Evolutionary conservation across 2,113 vertebrate species (phyloP).

Genomic region (Scolopax mira): DNA sequence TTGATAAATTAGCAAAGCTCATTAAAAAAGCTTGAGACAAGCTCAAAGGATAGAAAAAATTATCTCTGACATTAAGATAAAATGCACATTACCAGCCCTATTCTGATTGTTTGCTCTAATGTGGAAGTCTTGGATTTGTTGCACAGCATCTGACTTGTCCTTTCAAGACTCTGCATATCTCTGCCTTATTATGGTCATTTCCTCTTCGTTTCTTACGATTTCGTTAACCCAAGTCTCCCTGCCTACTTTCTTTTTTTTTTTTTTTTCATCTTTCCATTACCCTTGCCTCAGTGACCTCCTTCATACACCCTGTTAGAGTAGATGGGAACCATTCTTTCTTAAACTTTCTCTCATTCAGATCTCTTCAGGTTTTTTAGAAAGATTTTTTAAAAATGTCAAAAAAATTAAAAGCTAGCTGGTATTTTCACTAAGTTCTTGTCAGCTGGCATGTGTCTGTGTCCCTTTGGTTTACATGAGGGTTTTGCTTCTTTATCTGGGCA

Average conservation of each 20-base stretch:
- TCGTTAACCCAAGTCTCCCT: neutral
- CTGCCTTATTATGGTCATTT: conserved; percentile 35
- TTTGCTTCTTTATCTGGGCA: neutral
- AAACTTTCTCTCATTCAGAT: neutral
- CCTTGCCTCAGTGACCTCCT: neutral
- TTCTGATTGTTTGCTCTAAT: conserved; percentile 9
- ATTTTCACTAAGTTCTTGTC: neutral
- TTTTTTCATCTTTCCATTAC: neutral
- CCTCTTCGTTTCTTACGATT: neutral
- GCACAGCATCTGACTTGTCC: neutral
- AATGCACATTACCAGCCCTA: neutral
- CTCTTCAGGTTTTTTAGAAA: neutral
- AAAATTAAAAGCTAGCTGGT: neutral
- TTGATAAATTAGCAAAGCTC: conserved; percentile 20
- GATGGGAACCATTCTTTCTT: neutral
- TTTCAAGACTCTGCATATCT: conserved; percentile 38
- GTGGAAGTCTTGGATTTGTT: conserved; percentile 24
- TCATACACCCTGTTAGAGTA: neutral
- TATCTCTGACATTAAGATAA: conserved; percentile 58
- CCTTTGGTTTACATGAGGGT: neutral
- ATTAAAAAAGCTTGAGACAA: conserved; percentile 21
- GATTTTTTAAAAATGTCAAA: accelerated
- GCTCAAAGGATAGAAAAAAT: conserved; percentile 25
- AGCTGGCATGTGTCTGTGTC: neutral
- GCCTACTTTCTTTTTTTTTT: neutral